Evolutionary conservation across 30 jellyfish, hydroid and myxozoan genomes (phyloP).

Genomic region (Phacellophora camtschatica): DNA sequence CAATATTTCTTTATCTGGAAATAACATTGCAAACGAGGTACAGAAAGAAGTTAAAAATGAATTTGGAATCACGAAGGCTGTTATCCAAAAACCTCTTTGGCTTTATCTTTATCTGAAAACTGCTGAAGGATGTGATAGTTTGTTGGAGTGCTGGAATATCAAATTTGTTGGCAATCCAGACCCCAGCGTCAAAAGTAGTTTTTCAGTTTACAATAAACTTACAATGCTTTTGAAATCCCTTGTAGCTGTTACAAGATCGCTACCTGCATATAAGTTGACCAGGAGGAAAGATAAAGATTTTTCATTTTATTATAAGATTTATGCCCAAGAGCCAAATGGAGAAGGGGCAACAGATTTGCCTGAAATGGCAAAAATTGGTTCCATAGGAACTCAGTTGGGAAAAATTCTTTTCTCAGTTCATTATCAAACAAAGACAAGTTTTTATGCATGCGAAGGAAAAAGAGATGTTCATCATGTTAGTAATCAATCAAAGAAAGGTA

Average conservation of each 20-base stretch:
- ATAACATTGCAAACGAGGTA: slow-evolving; percentile 35
- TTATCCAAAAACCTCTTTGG: slow-evolving; percentile 65
- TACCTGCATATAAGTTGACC: slow-evolving; percentile 81
- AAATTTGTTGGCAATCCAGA: slow-evolving; percentile 35
- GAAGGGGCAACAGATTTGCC: slow-evolving; percentile 37
- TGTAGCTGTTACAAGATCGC: slow-evolving; percentile 67
- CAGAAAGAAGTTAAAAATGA: slow-evolving; percentile 64
- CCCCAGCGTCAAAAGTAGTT: slow-evolving; percentile 41
- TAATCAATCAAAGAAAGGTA: slow-evolving; percentile 14
- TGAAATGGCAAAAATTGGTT: slow-evolving; percentile 49
- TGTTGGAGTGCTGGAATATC: slow-evolving; percentile 88
- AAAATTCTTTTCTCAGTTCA: slow-evolving; percentile 36
- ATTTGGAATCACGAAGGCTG: slow-evolving; percentile 66
- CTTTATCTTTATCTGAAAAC: slow-evolving; percentile 67
- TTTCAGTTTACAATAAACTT: slow-evolving; percentile 82
- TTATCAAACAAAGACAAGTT: slow-evolving; percentile 41
- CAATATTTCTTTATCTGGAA: slow-evolving; percentile 79
- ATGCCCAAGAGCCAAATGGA: slow-evolving; percentile 14
- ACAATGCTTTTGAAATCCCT: slow-evolving; percentile 78
- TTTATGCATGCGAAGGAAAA: slow-evolving; percentile 22
- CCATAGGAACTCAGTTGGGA: slow-evolving; percentile 84
- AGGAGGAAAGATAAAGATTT: slow-evolving; percentile 77
- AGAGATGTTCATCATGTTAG: neutral
- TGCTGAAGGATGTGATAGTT: slow-evolving; percentile 78
- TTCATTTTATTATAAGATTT: slow-evolving; percentile 65